Evolutionary conservation across 2,888 invertebrate genomes (phyloP).

Genomic region (Orthosia cruda): DNA sequence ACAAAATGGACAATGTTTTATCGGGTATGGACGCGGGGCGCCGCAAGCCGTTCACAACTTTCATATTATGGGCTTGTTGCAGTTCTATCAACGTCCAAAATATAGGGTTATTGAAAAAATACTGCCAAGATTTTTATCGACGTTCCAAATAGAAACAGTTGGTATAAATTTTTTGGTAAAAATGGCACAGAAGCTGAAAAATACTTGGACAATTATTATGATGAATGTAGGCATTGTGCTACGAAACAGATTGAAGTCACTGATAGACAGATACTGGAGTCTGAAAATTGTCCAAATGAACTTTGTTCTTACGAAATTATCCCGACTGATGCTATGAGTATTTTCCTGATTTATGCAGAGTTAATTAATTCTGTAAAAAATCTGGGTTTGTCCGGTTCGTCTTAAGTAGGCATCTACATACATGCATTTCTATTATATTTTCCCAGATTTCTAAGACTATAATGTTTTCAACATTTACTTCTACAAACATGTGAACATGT

Average conservation of each 20-base stretch:
- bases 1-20: constrained; percentile 61
- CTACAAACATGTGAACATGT: not conserved
- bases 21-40: constrained; percentile 56
- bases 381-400: no score
- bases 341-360: no score
- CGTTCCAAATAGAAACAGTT: not conserved
- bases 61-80: constrained; percentile 54
- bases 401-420: no score
- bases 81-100: constrained; percentile 34
- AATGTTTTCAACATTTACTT: no score
- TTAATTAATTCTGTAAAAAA: no score
- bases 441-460: not conserved
- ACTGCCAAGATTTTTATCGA: constrained; percentile 11
- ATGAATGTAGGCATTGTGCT: not conserved
- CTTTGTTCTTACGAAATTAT: no score
- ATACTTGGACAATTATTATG: not conserved
- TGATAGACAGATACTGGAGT: not conserved
- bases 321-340: no score
- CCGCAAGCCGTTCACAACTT: constrained; percentile 45
- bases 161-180: not conserved
- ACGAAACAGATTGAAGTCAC: not conserved
- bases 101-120: constrained; percentile 44
- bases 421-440: not conserved
- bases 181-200: not conserved
- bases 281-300: no score